Conservation (phyloP, 92 coral and sea anemone genomes). For the Actinernus sp. region DNA sequence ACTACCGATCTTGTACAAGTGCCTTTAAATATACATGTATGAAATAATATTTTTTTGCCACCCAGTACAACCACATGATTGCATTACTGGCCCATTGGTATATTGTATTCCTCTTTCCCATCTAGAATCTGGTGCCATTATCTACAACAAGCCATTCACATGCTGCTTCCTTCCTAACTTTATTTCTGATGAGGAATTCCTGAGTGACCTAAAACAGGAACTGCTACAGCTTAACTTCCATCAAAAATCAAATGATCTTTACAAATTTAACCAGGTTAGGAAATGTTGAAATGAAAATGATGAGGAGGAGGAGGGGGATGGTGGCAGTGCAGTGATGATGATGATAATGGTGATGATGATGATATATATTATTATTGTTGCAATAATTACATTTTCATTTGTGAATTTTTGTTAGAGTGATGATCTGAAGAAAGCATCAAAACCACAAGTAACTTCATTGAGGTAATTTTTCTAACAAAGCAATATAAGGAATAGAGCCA, state of each 20-base stretch:
- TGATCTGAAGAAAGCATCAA: slow-evolving; percentile 82
- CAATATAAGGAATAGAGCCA: neutral
- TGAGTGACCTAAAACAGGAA: slow-evolving; percentile 71
- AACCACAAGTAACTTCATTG: slow-evolving; percentile 54
- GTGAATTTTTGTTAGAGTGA: slow-evolving; percentile 62
- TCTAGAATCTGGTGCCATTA: slow-evolving; percentile 43
- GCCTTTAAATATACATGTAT: too few species aligned
- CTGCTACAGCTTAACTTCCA: slow-evolving; percentile 69
- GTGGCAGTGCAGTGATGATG: too few species aligned
- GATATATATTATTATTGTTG: too few species aligned
- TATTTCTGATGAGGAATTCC: slow-evolving; percentile 73
- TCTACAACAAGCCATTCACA: slow-evolving; percentile 77
- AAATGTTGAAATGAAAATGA: neutral
- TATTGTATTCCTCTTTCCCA: neutral
- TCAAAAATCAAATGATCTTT: slow-evolving; percentile 93
- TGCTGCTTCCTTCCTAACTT: slow-evolving; percentile 85
- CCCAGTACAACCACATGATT: too few species aligned
- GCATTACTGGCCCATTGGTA: too few species aligned
- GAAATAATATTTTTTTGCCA: too few species aligned
- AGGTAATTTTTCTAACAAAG: slow-evolving; percentile 75
- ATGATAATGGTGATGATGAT: too few species aligned
- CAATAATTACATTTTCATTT: neutral
- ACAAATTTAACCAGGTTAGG: slow-evolving; percentile 85
- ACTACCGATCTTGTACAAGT: too few species aligned
- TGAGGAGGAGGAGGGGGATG: neutral